Conservation (phyloP, 2,113 vertebrate genomes). For the Oenanthe oenanthe region DNA sequence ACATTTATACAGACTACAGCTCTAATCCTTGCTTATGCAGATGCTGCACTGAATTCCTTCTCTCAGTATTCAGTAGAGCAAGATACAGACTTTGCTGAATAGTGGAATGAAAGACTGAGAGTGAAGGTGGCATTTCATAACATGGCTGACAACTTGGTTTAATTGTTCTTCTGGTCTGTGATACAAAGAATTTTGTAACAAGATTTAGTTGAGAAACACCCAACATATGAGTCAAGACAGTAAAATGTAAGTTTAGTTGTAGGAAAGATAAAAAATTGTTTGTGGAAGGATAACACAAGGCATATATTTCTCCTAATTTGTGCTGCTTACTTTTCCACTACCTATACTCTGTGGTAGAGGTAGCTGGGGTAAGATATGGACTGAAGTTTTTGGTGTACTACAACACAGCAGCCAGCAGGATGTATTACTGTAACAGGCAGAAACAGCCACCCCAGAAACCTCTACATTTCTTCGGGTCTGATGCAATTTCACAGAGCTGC, state of each 20-base stretch:
- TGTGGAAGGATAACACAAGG: neutral
- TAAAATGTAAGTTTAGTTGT: neutral
- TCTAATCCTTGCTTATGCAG: slow-evolving; percentile 30
- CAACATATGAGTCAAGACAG: neutral
- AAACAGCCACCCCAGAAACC: neutral
- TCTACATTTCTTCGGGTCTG: neutral
- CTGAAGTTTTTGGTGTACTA: neutral
- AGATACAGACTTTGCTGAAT: neutral
- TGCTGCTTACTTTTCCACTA: neutral
- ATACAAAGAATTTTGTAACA: neutral
- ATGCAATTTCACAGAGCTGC: neutral
- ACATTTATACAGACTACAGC: slow-evolving; percentile 34
- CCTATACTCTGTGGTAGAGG: neutral
- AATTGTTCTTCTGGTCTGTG: neutral
- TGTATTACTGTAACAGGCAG: neutral
- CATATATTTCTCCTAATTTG: neutral
- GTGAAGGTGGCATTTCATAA: neutral
- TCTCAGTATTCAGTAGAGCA: neutral
- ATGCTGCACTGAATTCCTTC: slow-evolving; percentile 1
- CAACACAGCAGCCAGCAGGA: neutral
- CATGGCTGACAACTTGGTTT: neutral
- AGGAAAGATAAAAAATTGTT: neutral
- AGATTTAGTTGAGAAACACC: neutral
- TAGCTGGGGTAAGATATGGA: neutral
- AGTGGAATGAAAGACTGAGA: neutral